Conservation (phyloP, 1,140 invertebrate species). For the Drosophila quadrilineata region DNA sequence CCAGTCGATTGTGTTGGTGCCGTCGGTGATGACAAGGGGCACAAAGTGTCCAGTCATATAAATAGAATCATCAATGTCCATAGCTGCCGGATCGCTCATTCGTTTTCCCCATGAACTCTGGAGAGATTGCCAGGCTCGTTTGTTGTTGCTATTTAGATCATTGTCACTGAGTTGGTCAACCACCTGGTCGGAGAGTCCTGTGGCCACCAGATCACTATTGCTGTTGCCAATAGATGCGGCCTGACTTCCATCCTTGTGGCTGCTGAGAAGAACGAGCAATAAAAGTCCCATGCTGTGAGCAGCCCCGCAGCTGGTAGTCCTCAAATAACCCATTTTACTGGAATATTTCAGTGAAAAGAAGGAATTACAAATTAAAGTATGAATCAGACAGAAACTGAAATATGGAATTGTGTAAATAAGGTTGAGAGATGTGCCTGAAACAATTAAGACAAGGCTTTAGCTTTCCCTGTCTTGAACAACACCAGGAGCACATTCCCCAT, state of each 20-base stretch:
- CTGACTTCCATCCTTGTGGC: too few species aligned
- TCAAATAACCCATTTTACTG: slow-evolving; percentile 43
- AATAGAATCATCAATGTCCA: slow-evolving; percentile 42
- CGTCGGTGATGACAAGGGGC: slow-evolving; percentile 66
- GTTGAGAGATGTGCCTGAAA: slow-evolving; percentile 30
- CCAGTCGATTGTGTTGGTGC: slow-evolving; percentile 69
- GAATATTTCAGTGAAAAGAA: background rate
- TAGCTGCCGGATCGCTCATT: slow-evolving; percentile 9
- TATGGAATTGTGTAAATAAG: slow-evolving; percentile 29
- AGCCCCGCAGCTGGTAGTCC: slow-evolving; percentile 2
- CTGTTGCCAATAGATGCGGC: slow-evolving; percentile 26
- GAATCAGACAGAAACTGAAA: slow-evolving; percentile 6
- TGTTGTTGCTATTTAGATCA: slow-evolving; percentile 80
- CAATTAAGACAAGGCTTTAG: slow-evolving; percentile 58
- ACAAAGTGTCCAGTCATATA: slow-evolving; percentile 73
- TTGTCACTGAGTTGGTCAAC: slow-evolving; percentile 53
- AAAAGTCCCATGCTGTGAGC: slow-evolving; percentile 19
- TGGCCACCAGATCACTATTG: slow-evolving; percentile 40
- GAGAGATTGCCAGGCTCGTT: slow-evolving; percentile 85
- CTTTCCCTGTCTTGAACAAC: too few species aligned
- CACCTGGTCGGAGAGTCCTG: slow-evolving; percentile 57
- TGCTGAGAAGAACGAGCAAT: slow-evolving; percentile 37
- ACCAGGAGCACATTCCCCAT: slow-evolving; percentile 6
- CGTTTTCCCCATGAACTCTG: slow-evolving; percentile 85
- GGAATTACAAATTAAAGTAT: background rate